Percentiles rank a stretch among this genome's conserved stretches.
Evolutionary conservation across 2,797 vertebrate genomes (phyloP).

Genomic region (Esox lucius): DNA sequence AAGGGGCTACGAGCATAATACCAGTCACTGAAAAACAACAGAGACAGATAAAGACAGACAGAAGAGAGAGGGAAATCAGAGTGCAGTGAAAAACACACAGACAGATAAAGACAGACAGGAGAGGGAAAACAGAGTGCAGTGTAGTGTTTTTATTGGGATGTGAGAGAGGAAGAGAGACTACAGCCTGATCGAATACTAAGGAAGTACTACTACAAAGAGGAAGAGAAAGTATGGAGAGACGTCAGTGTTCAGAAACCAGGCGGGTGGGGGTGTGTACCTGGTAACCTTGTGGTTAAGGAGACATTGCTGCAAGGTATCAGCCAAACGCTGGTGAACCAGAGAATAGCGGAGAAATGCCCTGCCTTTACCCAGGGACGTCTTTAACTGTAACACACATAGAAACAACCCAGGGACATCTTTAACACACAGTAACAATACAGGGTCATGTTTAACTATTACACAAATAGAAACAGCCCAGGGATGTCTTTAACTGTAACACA

Average conservation of each 20-base stretch:
- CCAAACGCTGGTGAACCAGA: conserved; percentile 91
- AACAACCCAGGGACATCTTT: too few species aligned
- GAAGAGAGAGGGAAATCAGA: too few species aligned
- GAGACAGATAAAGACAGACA: neutral
- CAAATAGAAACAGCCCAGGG: too few species aligned
- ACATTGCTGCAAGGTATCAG: conserved; percentile 95
- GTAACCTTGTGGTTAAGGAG: conserved; percentile 91
- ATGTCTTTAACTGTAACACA: too few species aligned
- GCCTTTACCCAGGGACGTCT: conserved; percentile 93
- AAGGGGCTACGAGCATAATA: conserved; percentile 96
- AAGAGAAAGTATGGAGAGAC: conserved; percentile 19
- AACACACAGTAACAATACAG: too few species aligned
- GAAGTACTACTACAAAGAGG: conserved; percentile 30
- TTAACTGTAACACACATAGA: too few species aligned
- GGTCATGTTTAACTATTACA: too few species aligned
- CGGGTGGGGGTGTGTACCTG: conserved; percentile 68
- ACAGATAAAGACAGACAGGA: neutral
- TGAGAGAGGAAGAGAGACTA: conserved; percentile 19
- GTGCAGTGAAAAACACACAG: too few species aligned
- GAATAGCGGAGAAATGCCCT: conserved; percentile 94
- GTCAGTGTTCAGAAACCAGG: too few species aligned
- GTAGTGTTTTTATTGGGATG: neutral
- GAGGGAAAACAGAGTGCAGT: neutral
- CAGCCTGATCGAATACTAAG: neutral
- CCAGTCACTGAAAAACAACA: conserved; percentile 83